phyloP scores from a whole-genome alignment of 2,888 invertebrate species.

The Drosophila macrothrix region DNA sequence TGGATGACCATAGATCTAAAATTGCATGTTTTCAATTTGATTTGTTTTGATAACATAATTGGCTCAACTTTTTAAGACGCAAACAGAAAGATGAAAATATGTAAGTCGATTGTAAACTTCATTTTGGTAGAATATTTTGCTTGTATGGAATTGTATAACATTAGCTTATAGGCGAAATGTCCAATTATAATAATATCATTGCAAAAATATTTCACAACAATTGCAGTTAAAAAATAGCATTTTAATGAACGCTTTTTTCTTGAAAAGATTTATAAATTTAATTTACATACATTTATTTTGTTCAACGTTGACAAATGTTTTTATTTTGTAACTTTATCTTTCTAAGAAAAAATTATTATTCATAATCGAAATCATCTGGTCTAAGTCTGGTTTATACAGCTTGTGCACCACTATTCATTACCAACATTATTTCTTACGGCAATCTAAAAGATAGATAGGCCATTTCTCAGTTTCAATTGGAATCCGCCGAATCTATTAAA shows the following conservation, averaged over 20 bases:
- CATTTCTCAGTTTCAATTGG: background rate
- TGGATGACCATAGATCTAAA: slow-evolving; percentile 16
- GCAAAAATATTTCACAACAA: background rate
- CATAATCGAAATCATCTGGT: background rate
- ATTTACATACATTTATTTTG: background rate
- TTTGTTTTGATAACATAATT: slow-evolving; percentile 17
- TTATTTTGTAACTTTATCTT: background rate
- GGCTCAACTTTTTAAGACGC: background rate
- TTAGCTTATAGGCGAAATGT: background rate
- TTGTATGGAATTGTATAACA: no score
- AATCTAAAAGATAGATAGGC: background rate
- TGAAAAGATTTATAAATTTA: background rate
- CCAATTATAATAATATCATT: background rate
- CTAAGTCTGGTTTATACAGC: background rate
- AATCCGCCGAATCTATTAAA: background rate
- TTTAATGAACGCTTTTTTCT: background rate
- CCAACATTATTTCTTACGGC: background rate
- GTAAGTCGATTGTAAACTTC: background rate
- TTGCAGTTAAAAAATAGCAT: background rate
- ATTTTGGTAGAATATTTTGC: background rate
- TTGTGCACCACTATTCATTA: background rate
- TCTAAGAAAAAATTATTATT: background rate
- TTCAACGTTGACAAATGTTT: background rate
- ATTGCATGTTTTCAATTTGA: slow-evolving; percentile 7
- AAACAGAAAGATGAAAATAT: background rate